Conservation (phyloP, 2,113 vertebrate species). For the Bubo bubo region DNA sequence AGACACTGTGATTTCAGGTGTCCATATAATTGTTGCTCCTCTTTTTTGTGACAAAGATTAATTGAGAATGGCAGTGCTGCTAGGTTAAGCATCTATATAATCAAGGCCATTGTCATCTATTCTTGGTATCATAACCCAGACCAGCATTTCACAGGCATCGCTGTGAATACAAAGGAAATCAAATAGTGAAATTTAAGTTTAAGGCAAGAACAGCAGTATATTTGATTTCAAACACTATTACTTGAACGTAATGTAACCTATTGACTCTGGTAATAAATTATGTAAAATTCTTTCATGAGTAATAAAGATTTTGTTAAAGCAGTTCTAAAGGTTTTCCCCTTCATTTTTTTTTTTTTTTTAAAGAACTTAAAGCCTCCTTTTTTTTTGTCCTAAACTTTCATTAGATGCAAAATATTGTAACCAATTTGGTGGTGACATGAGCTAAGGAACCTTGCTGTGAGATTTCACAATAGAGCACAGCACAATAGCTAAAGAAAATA, state of each 20-base stretch:
- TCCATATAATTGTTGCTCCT: constrained; percentile 14
- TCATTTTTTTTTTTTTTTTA: background rate
- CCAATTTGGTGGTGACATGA: background rate
- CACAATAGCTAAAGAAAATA: constrained; percentile 27
- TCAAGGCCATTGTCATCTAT: constrained; percentile 13
- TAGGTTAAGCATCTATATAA: constrained; percentile 23
- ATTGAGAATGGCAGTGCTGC: background rate
- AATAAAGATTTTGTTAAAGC: constrained; percentile 39
- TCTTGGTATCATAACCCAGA: background rate
- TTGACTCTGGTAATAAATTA: constrained; percentile 1
- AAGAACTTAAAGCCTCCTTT: background rate
- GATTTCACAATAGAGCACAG: constrained; percentile 30
- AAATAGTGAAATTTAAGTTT: background rate
- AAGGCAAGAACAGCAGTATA: background rate
- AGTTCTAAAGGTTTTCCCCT: background rate
- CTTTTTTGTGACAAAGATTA: constrained; percentile 28
- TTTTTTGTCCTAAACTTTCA: background rate
- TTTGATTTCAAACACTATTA: background rate
- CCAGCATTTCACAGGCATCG: background rate
- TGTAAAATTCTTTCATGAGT: constrained; percentile 14
- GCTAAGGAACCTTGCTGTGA: constrained; percentile 26
- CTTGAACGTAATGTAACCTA: constrained; percentile 13
- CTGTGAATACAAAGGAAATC: constrained; percentile 6
- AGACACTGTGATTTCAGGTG: constrained; percentile 16
- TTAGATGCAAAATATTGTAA: background rate